A percentile compares a stretch with the other conserved stretches of the same genome.
Conservation (phyloP, 2,113 vertebrate genomes). For the Pteronura brasiliensis region DNA sequence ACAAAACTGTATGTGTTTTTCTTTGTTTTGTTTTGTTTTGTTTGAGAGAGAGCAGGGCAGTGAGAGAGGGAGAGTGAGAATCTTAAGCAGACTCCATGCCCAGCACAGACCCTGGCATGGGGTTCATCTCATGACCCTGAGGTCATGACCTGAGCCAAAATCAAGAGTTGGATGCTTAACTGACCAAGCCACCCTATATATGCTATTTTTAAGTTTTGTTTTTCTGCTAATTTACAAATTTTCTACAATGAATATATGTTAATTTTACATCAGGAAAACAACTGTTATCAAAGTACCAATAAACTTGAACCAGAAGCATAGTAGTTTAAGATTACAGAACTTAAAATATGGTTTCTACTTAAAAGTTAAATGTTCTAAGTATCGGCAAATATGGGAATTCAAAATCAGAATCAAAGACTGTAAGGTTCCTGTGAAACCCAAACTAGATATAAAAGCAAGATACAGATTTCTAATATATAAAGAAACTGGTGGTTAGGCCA, state of each 20-base stretch:
- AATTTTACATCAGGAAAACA: not conserved
- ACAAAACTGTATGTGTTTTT: not conserved
- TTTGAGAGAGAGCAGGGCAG: not conserved
- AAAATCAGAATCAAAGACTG: not conserved
- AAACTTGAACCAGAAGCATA: not conserved
- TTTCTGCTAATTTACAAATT: not conserved
- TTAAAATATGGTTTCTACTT: not conserved
- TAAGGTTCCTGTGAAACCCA: not conserved
- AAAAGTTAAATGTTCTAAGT: conserved; percentile 15
- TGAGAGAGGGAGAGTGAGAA: not conserved
- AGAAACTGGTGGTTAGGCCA: not conserved
- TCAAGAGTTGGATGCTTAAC: not conserved
- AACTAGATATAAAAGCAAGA: not conserved
- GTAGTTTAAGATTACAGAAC: not conserved
- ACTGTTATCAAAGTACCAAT: not conserved
- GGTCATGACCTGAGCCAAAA: not conserved
- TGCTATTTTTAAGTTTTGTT: not conserved
- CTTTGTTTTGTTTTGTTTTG: not conserved
- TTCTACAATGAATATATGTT: not conserved
- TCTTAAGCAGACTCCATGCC: not conserved
- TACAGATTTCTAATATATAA: not conserved
- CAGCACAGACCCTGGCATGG: not conserved
- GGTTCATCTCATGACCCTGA: not conserved
- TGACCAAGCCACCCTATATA: not conserved
- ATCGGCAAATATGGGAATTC: not conserved